Percentiles rank a stretch among this genome's conserved stretches.
Conservation (phyloP, 1,140 invertebrate species). For the Aphelinus atriplicis region DNA sequence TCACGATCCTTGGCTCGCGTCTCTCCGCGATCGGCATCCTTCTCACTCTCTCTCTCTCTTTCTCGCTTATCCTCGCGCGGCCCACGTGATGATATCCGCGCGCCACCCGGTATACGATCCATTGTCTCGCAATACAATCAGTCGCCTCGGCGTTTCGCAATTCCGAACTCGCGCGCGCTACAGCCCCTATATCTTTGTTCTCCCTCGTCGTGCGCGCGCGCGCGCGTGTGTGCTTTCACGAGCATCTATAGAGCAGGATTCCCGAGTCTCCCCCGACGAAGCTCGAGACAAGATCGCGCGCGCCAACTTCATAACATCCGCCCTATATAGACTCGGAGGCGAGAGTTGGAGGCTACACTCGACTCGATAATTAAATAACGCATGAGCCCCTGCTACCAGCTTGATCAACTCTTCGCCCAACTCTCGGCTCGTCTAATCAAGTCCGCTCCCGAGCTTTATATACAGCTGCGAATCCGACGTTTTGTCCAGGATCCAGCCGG, state of each 20-base stretch:
- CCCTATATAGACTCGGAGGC: background rate
- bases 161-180: constrained; percentile 12
- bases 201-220: background rate
- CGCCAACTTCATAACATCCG: constrained; percentile 18
- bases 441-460: background rate
- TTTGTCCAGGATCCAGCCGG: too few relatives aligned
- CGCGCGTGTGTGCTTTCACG: background rate
- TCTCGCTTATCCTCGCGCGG: background rate
- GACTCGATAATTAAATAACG: constrained; percentile 31
- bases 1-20: constrained; percentile 5
- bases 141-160: constrained; percentile 37
- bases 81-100: constrained; percentile 32
- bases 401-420: too few relatives aligned
- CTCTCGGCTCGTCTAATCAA: background rate
- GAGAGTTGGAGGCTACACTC: background rate
- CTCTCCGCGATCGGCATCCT: too few relatives aligned
- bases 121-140: constrained; percentile 39
- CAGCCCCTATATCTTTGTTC: constrained; percentile 12
- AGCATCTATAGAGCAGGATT: background rate
- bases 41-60: too few relatives aligned
- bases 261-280: background rate
- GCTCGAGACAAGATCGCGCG: constrained; percentile 5
- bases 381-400: background rate
- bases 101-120: constrained; percentile 35
- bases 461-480: too few relatives aligned